Evolutionary conservation across 2,888 invertebrate species (phyloP), one percentile per base, ranked within the genome.

Genomic region (Troilus luridus): DNA sequence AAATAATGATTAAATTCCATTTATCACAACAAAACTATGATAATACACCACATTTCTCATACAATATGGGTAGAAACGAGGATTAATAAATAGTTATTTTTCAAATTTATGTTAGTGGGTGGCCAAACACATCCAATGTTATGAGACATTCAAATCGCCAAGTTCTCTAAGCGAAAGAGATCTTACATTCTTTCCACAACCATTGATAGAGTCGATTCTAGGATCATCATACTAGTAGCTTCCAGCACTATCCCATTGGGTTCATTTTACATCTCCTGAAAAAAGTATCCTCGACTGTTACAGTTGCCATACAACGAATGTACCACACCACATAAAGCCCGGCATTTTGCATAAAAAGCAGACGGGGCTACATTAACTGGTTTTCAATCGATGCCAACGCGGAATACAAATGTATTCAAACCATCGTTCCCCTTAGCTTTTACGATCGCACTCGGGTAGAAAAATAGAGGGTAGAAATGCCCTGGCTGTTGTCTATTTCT

Each of bases 321-420:
- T 27, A 14, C 14, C 8, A 8, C 72, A 41, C 14, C 8, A 8
- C 72, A 41, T 41, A 41, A 77, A 77, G 41, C 6, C 72, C 1
- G 72, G 41, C 27, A 72, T 77, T 77, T 77, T 41, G 72, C 72
- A 77, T 77, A 8, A 1, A 12, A 85, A n/a, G 56, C 54, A 12
- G 5, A 41, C 21, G n/a, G 14, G 54, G 21, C 56, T n/a, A 56
- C 85, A 85, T 58, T 85, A 85, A 85, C 85, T 58, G 56, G 19
- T n/a, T 85, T 56, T n/a, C 27, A n/a, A 58, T 85, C 85, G 85
- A 85, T 12, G n/a, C 56, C n/a, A 56, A 85, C 41, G 14, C 56
- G 85, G 56, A 54, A 81, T 56, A 81, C 81, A 58, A 21, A 85
- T 85, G 56, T 85, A 56, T 85, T 85, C 85, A 21, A 58, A 58